Conservation (phyloP, 2,113 vertebrate genomes). For the Epinephelus cyanopodus region DNA sequence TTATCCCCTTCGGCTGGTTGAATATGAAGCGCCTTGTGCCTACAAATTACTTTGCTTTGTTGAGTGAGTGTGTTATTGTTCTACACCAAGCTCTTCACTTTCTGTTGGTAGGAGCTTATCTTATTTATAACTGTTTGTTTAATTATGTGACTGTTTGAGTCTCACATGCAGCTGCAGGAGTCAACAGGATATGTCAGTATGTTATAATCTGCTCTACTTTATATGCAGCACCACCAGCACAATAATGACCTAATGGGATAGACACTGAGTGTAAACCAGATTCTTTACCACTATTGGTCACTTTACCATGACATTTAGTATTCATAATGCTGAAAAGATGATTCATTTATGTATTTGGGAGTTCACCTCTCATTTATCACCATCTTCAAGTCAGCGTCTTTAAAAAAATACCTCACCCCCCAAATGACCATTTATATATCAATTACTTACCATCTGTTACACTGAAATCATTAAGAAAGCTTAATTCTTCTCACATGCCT, state of each 20-base stretch:
- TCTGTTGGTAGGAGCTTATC: background rate
- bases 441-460: no score
- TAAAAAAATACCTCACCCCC: no score
- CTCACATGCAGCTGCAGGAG: background rate
- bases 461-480: no score
- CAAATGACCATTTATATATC: no score
- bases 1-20: background rate
- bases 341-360: background rate
- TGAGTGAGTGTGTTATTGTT: background rate
- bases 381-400: background rate
- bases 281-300: background rate
- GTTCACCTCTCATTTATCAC: background rate
- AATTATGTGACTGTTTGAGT: background rate
- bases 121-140: background rate
- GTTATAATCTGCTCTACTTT: background rate
- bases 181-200: background rate
- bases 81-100: background rate
- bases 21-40: background rate
- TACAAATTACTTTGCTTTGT: background rate
- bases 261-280: background rate
- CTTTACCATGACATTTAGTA: no score
- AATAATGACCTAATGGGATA: background rate
- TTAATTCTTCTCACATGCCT: no score
- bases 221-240: no score
- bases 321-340: background rate